These are phyloP conservation scores for Bombycilla garrulus DNA, from an alignment of 2,113 vertebrate species.

Conservation along the genomic window DNA sequence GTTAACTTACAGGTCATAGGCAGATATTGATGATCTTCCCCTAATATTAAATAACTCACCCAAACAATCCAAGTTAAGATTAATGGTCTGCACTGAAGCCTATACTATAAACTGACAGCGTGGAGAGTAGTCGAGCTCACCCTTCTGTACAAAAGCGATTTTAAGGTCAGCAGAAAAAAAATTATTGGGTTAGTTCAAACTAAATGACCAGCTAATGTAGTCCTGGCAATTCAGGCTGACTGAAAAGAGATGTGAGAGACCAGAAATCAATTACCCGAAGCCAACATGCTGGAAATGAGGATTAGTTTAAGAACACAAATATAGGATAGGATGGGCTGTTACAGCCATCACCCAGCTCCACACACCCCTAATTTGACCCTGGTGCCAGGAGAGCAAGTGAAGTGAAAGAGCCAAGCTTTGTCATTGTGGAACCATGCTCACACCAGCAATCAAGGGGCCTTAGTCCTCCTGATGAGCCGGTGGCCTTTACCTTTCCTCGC, in stretches of 20 bases:
- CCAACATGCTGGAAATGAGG: background rate
- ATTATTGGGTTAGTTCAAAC: background rate
- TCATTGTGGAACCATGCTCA: background rate
- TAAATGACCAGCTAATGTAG: background rate
- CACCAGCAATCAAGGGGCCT: background rate
- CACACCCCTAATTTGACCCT: background rate
- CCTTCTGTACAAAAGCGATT: background rate
- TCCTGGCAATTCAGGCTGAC: background rate
- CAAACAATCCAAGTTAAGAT: background rate
- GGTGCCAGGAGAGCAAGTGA: background rate
- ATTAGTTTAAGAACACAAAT: background rate
- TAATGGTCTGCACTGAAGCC: background rate
- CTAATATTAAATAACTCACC: background rate
- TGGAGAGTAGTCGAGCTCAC: background rate
- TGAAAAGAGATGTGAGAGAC: background rate
- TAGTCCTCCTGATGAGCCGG: rapidly evolving
- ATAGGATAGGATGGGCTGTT: background rate
- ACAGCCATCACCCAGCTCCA: background rate
- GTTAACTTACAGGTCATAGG: background rate
- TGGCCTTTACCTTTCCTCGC: background rate
- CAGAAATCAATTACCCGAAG: background rate
- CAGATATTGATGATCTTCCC: background rate
- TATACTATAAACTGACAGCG: background rate
- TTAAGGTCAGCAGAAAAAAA: background rate
- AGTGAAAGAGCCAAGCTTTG: background rate